A percentile compares a stretch with the other conserved stretches of the same genome.
phyloP scores from a whole-genome alignment of 2,113 vertebrate species.

The Elaphurus davidianus region DNA sequence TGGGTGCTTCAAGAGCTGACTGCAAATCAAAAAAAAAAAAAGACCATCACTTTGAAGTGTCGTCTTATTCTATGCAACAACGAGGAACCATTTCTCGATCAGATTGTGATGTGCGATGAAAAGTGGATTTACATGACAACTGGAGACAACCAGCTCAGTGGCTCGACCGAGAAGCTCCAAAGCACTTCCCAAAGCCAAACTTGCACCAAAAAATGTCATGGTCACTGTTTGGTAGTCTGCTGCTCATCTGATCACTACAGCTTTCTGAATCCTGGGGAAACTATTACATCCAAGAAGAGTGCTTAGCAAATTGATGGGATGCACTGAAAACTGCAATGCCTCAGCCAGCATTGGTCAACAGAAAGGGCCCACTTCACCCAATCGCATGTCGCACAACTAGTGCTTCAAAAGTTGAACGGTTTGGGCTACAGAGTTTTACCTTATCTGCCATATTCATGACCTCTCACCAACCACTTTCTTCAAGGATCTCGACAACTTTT shows the following conservation, averaged over 20 bases:
- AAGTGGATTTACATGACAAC: background rate
- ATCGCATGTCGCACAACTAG: rapidly evolving
- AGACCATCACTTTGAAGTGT: background rate
- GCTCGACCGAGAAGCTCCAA: background rate
- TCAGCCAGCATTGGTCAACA: background rate
- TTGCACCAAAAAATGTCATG: background rate
- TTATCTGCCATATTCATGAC: background rate
- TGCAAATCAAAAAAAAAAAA: background rate
- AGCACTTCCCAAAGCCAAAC: background rate
- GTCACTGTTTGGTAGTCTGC: background rate
- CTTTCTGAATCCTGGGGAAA: background rate
- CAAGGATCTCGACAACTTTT: background rate
- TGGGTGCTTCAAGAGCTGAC: background rate
- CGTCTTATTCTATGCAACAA: background rate
- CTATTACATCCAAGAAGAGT: background rate
- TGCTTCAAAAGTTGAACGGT: background rate
- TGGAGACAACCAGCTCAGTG: background rate
- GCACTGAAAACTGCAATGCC: background rate
- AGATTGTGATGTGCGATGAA: background rate
- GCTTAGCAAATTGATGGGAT: background rate
- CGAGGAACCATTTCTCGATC: background rate
- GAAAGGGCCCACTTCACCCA: background rate
- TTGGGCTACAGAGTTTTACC: background rate
- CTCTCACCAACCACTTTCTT: background rate
- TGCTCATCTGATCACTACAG: background rate